phyloP scores from a whole-genome alignment of 2,888 invertebrate species.

The Plemyria rubiginata region DNA sequence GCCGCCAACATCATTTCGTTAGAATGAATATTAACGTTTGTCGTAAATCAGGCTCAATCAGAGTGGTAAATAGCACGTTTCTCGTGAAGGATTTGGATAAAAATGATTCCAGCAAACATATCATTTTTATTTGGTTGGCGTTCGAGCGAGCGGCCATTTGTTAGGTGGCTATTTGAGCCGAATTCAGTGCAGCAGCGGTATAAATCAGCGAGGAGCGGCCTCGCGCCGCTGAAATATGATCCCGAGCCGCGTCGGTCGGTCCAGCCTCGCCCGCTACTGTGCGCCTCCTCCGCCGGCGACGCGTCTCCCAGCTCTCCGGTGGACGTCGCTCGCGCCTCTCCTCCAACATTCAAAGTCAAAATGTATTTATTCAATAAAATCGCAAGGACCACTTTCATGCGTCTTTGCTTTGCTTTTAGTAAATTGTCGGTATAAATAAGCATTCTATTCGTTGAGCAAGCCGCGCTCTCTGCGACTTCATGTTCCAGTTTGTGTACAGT shows the following conservation, averaged over 20 bases:
- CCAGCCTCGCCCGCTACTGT: slow-evolving; percentile 51
- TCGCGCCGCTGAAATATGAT: slow-evolving; percentile 52
- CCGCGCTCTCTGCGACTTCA: too few relatives aligned
- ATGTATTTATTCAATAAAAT: too few relatives aligned
- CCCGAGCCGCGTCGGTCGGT: slow-evolving; percentile 31
- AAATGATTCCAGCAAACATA: slow-evolving; percentile 55
- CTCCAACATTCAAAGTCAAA: background rate
- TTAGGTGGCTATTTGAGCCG: slow-evolving; percentile 55
- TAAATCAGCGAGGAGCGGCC: slow-evolving; percentile 55
- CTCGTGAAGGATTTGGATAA: slow-evolving; percentile 48
- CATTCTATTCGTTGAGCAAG: too few relatives aligned
- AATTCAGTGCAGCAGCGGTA: slow-evolving; percentile 49
- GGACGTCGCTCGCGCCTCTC: background rate
- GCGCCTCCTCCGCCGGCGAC: slow-evolving; percentile 36
- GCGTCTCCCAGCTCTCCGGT: slow-evolving; percentile 21
- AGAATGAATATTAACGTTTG: slow-evolving; percentile 32
- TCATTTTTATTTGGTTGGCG: slow-evolving; percentile 63
- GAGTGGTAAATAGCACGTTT: slow-evolving; percentile 48
- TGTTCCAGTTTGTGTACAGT: too few relatives aligned
- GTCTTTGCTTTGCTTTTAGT: slow-evolving; percentile 11
- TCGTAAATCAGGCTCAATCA: slow-evolving; percentile 50
- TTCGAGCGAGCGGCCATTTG: slow-evolving; percentile 53
- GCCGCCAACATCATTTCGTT: slow-evolving; percentile 6
- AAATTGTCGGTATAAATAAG: too few relatives aligned
- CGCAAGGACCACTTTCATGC: too few relatives aligned